Percentiles rank a stretch among this genome's conserved stretches.
Conservation (phyloP, 2,797 vertebrate species). For the Bufotes viridis region DNA sequence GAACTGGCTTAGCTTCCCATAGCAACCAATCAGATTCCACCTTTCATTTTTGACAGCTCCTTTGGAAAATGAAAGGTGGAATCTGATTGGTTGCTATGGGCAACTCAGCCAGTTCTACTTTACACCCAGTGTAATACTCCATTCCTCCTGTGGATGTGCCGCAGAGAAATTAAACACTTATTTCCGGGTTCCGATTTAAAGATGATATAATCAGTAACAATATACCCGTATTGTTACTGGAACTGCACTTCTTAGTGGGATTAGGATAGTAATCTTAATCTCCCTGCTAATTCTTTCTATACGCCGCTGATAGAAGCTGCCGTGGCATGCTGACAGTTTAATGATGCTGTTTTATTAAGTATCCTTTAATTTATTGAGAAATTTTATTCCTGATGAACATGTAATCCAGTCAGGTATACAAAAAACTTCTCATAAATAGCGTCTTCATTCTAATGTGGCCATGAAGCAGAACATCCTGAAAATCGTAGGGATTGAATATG, state of each 20-base stretch:
- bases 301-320: neutral
- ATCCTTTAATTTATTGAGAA: neutral
- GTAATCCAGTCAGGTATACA: neutral
- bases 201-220: neutral
- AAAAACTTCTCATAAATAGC: neutral
- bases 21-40: no score
- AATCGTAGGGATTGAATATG: neutral
- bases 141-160: no score
- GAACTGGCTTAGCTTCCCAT: no score
- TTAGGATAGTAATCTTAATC: neutral
- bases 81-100: no score
- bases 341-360: neutral
- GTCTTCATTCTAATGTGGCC: neutral
- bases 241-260: neutral
- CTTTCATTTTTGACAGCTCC: no score
- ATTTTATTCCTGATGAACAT: neutral
- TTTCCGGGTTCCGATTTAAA: neutral
- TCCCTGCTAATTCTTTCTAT: slow-evolving; percentile 3
- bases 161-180: no score
- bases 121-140: no score
- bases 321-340: neutral
- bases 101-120: no score
- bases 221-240: neutral
- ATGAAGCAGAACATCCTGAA: neutral
- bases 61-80: no score